Evolutionary conservation across 1,140 invertebrate species (phyloP).

Genomic region (Nephila pilipes): DNA sequence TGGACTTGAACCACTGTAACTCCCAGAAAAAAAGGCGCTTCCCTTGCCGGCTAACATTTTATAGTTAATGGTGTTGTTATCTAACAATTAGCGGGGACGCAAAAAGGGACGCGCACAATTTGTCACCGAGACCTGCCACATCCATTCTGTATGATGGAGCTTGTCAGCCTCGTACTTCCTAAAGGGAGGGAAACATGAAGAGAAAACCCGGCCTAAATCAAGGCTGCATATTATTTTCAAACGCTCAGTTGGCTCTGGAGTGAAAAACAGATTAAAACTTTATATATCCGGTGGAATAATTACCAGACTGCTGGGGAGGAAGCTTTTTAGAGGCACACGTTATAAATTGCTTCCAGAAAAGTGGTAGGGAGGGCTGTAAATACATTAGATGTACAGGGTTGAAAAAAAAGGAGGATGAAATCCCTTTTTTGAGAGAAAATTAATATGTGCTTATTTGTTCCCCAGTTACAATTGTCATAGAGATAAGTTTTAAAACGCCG

Average conservation of each 20-base stretch:
- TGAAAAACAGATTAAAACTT: conserved; percentile 77
- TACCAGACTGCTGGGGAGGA: conserved; percentile 59
- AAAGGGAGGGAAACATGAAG: neutral
- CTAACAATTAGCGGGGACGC: conserved; percentile 72
- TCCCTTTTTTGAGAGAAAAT: conserved; percentile 74
- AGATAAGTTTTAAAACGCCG: conserved; percentile 73
- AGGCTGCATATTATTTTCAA: conserved; percentile 70
- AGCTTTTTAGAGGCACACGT: conserved; percentile 59
- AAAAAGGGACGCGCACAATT: conserved; percentile 68
- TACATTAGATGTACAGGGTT: conserved; percentile 37
- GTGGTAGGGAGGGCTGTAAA: conserved; percentile 26
- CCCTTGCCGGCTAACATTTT: conserved; percentile 10
- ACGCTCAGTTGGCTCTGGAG: conserved; percentile 64
- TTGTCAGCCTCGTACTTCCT: conserved; percentile 62
- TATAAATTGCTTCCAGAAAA: conserved; percentile 66
- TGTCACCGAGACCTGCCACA: conserved; percentile 67
- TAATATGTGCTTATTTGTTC: conserved; percentile 74
- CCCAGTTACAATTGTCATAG: conserved; percentile 66
- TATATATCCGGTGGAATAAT: conserved; percentile 72
- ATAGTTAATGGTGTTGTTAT: conserved; percentile 76
- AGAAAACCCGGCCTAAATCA: conserved; percentile 38
- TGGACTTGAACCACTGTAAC: conserved; percentile 20
- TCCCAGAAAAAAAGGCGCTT: neutral
- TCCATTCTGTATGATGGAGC: conserved; percentile 71
- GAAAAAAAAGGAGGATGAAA: conserved; percentile 17